Conservation (phyloP, 1,140 invertebrate species). For the Cydia strobilella region DNA sequence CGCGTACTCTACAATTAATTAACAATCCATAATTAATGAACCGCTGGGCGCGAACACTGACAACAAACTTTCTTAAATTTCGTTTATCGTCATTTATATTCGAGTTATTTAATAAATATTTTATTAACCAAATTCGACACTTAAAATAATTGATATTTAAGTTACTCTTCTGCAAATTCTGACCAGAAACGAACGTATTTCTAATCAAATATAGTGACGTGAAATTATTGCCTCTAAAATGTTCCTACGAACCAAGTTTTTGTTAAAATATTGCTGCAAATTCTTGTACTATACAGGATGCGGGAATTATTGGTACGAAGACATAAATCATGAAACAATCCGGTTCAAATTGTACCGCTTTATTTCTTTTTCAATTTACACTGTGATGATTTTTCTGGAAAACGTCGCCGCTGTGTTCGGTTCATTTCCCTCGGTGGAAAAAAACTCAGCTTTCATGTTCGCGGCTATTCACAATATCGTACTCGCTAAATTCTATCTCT, state of each 20-base stretch:
- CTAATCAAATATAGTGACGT: not conserved
- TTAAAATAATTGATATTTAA: not conserved
- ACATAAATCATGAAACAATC: conserved; percentile 53
- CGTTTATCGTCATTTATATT: conserved; percentile 20
- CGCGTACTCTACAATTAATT: conserved; percentile 25
- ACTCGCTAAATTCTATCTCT: conserved; percentile 65
- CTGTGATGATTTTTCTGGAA: conserved; percentile 67
- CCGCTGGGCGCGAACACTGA: conserved; percentile 10
- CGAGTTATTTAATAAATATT: conserved; percentile 23
- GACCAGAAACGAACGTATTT: conserved; percentile 8
- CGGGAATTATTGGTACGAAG: conserved; percentile 65
- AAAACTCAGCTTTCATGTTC: conserved; percentile 71
- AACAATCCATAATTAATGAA: conserved; percentile 27
- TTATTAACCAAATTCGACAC: not conserved
- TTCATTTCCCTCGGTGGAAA: conserved; percentile 67
- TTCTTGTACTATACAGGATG: conserved; percentile 62
- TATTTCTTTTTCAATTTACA: conserved; percentile 59
- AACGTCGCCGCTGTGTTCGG: conserved; percentile 68
- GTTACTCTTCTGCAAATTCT: not conserved
- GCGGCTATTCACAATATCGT: conserved; percentile 71
- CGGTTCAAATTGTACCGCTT: conserved; percentile 56
- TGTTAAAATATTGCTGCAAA: conserved; percentile 58
- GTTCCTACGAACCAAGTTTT: conserved; percentile 50
- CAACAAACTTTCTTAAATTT: conserved; percentile 29
- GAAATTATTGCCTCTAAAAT: conserved; percentile 42